Percentiles rank a stretch among this genome's conserved stretches.
Conservation (phyloP, 2,113 vertebrate species). For the Ictalurus furcatus region DNA sequence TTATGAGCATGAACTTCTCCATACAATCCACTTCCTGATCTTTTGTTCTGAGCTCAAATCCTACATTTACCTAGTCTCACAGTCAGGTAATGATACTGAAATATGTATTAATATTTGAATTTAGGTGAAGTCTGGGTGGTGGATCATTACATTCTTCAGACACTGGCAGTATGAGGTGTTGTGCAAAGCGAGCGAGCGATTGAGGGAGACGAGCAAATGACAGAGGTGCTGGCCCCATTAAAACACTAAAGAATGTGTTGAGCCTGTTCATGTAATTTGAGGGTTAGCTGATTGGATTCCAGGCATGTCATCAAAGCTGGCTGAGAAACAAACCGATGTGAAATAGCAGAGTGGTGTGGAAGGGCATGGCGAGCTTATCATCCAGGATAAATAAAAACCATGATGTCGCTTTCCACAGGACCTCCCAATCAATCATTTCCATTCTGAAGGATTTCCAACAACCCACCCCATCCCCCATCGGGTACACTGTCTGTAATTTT, state of each 20-base stretch:
- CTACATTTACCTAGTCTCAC: conserved; percentile 10
- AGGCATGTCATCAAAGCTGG: conserved; percentile 68
- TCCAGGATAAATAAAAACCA: conserved; percentile 70
- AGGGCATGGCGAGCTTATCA: conserved; percentile 65
- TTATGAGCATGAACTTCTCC: not conserved
- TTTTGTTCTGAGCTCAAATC: not conserved
- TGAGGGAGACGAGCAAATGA: conserved; percentile 47
- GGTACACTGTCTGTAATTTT: conserved; percentile 71
- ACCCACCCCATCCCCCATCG: conserved; percentile 27
- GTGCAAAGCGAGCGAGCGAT: conserved; percentile 25
- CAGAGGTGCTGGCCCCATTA: conserved; percentile 62
- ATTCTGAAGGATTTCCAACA: conserved; percentile 47
- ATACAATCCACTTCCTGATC: not conserved
- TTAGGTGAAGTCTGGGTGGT: not conserved
- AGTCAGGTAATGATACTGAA: not conserved
- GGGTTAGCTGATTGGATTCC: conserved; percentile 69
- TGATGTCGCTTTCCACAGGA: conserved; percentile 62
- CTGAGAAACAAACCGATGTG: conserved; percentile 71
- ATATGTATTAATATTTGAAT: conserved; percentile 29
- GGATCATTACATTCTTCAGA: conserved; percentile 28
- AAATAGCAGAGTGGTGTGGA: conserved; percentile 55
- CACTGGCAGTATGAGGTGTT: conserved; percentile 14
- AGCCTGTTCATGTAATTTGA: conserved; percentile 60
- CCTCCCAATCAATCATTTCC: conserved; percentile 70
- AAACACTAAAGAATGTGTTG: conserved; percentile 51